Conservation (phyloP, 1,140 invertebrate species). For the Cataglyphis hispanica region DNA sequence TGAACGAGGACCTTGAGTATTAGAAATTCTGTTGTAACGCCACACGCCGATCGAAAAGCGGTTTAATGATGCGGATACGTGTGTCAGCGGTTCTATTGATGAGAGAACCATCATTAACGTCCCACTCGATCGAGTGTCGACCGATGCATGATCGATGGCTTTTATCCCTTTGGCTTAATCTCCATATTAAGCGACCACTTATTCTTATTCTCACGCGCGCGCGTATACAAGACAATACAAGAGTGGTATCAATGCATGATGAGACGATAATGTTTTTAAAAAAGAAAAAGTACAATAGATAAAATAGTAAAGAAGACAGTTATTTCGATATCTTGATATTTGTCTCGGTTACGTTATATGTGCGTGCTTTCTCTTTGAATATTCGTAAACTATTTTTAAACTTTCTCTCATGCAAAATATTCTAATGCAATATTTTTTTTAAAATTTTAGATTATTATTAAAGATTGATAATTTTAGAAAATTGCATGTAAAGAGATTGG, state of each 20-base stretch:
- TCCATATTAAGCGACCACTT: conserved; percentile 61
- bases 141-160: conserved; percentile 59
- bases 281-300: conserved; percentile 2
- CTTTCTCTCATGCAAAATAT: neutral
- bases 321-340: neutral
- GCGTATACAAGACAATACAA: neutral
- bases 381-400: conserved; percentile 25
- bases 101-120: conserved; percentile 67
- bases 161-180: conserved; percentile 67
- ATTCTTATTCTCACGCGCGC: conserved; percentile 23
- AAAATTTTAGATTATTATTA: neutral
- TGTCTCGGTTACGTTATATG: neutral
- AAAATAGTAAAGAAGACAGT: neutral
- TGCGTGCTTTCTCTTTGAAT: neutral
- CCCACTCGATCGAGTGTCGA: conserved; percentile 49
- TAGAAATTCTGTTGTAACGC: neutral
- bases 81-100: conserved; percentile 52
- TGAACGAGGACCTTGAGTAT: conserved; percentile 31
- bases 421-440: neutral
- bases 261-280: neutral
- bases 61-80: conserved; percentile 29
- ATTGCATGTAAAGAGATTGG: neutral
- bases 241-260: neutral
- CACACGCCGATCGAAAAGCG: conserved; percentile 9
- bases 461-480: conserved; percentile 7